A percentile compares a stretch with the other conserved stretches of the same genome.
Evolutionary conservation across 2,113 vertebrate genomes (phyloP).

Genomic region (Myrmecophaga tridactyla): DNA sequence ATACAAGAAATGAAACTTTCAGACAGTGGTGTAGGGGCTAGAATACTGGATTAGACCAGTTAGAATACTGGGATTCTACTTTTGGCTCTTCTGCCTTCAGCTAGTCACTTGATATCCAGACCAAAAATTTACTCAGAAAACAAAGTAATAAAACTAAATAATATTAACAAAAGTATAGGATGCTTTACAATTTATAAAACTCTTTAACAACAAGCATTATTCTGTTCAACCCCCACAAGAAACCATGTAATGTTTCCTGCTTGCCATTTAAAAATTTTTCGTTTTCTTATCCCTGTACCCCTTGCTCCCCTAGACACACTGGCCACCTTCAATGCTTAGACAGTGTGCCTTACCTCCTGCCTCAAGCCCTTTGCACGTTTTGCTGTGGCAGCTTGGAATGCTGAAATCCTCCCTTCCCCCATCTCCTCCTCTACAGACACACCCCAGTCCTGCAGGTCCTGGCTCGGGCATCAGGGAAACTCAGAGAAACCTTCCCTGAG

Average conservation of each 20-base stretch:
- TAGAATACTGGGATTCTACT: neutral
- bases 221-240: neutral
- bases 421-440: rapidly evolving
- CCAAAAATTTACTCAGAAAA: slow-evolving; percentile 42
- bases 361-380: neutral
- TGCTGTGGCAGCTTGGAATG: neutral
- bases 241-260: neutral
- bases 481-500: neutral
- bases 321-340: neutral
- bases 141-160: neutral
- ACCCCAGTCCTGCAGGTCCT: neutral
- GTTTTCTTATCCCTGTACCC: neutral
- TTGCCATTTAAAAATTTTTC: neutral
- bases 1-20: neutral
- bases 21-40: neutral
- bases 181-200: neutral
- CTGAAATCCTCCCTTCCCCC: neutral
- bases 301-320: neutral
- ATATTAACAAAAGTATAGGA: neutral
- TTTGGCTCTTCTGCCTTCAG: neutral
- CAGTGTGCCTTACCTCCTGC: neutral
- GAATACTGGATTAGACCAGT: neutral
- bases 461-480: neutral
- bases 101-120: neutral
- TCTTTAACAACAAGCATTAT: neutral